phyloP scores from a whole-genome alignment of 1,140 invertebrate genomes.

The Bombus confusus region DNA sequence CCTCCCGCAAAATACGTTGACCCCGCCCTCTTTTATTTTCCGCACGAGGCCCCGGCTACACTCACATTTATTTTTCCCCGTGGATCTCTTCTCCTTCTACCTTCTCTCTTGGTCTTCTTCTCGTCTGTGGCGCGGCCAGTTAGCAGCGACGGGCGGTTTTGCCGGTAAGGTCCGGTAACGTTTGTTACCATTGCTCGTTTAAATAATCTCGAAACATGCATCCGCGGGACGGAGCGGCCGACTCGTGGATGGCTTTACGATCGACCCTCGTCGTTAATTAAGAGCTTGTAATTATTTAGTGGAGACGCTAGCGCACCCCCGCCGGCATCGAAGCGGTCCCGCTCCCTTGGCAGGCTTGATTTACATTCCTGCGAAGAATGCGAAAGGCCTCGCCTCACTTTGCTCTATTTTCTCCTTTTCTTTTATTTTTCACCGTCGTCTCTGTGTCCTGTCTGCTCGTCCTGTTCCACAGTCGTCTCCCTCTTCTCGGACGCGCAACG shows the following conservation, averaged over 20 bases:
- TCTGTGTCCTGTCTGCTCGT: conserved; percentile 9
- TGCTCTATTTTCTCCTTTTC: conserved; percentile 66
- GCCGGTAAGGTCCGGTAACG: conserved; percentile 69
- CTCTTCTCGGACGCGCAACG: conserved; percentile 18
- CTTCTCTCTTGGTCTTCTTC: neutral
- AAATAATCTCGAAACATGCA: conserved; percentile 81
- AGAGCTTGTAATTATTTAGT: conserved; percentile 82
- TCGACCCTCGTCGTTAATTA: conserved; percentile 81
- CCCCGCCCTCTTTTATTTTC: conserved; percentile 47
- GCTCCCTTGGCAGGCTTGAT: conserved; percentile 73
- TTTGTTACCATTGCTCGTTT: conserved; percentile 76
- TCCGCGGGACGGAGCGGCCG: conserved; percentile 71
- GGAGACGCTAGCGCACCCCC: conserved; percentile 81
- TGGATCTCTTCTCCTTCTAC: neutral
- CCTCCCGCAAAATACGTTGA: conserved; percentile 41
- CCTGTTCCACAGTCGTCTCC: conserved; percentile 7
- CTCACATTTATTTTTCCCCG: conserved; percentile 57
- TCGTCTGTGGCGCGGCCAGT: conserved; percentile 44
- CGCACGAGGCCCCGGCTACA: conserved; percentile 14
- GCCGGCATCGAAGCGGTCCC: conserved; percentile 75
- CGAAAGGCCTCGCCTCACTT: conserved; percentile 55
- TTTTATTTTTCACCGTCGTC: conserved; percentile 9
- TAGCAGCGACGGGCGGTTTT: conserved; percentile 55
- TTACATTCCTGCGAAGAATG: conserved; percentile 77
- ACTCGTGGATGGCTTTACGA: conserved; percentile 80